Conservation (phyloP, 2,113 vertebrate species). For the Garra rufa region DNA sequence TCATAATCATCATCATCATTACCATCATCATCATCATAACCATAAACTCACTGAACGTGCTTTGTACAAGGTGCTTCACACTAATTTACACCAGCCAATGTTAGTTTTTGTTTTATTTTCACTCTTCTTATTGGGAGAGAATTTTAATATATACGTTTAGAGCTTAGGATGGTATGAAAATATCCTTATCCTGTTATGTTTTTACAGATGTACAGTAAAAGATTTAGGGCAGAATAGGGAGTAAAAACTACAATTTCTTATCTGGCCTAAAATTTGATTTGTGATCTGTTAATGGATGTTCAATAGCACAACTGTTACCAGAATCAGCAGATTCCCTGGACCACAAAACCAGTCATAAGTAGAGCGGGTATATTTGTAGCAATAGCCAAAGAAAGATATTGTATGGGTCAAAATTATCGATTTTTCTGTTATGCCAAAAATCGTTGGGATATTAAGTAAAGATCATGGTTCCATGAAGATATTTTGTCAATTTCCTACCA, state of each 20-base stretch:
- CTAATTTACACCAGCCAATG: constrained; percentile 70
- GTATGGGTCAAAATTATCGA: no score
- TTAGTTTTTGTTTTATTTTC: constrained; percentile 65
- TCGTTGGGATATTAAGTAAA: no score
- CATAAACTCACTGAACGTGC: constrained; percentile 65
- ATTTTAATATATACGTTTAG: constrained; percentile 2
- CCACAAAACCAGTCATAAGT: no score
- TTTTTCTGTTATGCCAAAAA: no score
- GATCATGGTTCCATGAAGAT: no score
- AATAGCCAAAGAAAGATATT: no score
- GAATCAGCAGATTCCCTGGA: no score
- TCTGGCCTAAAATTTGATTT: not conserved
- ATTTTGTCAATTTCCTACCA: no score
- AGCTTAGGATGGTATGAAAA: not conserved
- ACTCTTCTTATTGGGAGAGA: constrained; percentile 55
- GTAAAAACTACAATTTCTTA: not conserved
- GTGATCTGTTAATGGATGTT: not conserved
- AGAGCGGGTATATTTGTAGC: no score
- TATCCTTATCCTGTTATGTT: not conserved
- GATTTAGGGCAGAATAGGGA: not conserved
- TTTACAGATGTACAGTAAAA: not conserved
- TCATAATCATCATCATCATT: constrained; percentile 69
- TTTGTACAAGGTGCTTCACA: constrained; percentile 55
- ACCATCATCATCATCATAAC: constrained; percentile 69
- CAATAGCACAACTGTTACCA: not conserved